Conservation (phyloP, 2,888 invertebrate species). For the Tromatobia lineatoria region DNA sequence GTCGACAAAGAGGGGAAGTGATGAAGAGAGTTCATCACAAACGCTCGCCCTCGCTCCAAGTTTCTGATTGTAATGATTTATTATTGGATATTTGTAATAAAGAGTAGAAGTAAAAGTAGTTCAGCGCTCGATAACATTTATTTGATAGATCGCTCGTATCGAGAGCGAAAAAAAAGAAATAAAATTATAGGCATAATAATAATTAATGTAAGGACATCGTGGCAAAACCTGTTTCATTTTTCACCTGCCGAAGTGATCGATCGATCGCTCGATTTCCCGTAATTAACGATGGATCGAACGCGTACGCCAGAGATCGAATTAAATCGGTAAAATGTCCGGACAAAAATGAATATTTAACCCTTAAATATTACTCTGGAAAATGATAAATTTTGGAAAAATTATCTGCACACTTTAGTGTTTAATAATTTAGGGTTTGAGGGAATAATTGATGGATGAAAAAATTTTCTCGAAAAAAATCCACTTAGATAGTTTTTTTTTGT, state of each 20-base stretch:
- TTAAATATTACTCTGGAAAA: not conserved
- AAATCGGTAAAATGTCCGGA: constrained; percentile 34
- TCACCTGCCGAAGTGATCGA: constrained; percentile 30
- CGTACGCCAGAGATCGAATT: constrained; percentile 24
- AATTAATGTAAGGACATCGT: not conserved
- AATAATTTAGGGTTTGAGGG: too few species aligned
- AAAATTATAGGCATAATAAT: not conserved
- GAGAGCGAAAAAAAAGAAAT: not conserved
- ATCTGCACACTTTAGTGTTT: too few species aligned
- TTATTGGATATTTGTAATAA: constrained; percentile 5
- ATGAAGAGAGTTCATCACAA: constrained; percentile 57
- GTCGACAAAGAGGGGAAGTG: constrained; percentile 12
- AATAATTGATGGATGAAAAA: too few species aligned
- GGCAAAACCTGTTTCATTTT: not conserved
- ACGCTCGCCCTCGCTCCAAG: constrained; percentile 27
- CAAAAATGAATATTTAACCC: constrained; percentile 39
- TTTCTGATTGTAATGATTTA: constrained; percentile 42
- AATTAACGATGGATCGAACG: constrained; percentile 54
- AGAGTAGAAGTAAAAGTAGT: not conserved
- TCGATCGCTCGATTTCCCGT: constrained; percentile 56
- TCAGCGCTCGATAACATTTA: not conserved
- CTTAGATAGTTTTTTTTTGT: too few species aligned
- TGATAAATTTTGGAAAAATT: not conserved
- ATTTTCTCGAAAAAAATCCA: not conserved
- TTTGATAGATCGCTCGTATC: not conserved